These are phyloP conservation scores for Andrena chrysosceles DNA, from an alignment of 2,888 invertebrate genomes.

Conservation along the genomic window DNA sequence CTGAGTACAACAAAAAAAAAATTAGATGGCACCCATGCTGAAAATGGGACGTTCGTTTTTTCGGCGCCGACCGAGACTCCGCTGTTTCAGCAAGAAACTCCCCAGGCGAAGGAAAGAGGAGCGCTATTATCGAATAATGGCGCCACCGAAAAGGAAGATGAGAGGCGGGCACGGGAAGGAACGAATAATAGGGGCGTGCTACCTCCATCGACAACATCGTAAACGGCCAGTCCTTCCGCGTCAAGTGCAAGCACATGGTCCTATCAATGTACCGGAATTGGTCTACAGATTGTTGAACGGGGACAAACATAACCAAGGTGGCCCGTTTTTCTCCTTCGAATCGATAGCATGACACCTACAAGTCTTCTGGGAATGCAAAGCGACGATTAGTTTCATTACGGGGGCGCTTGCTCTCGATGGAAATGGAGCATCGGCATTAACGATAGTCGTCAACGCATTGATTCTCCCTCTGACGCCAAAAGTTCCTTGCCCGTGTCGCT, in stretches of 20 bases:
- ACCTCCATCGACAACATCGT: constrained; percentile 27
- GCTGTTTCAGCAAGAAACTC: constrained; percentile 18
- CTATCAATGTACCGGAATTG: constrained; percentile 52
- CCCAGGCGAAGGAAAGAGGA: neutral
- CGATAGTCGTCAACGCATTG: neutral
- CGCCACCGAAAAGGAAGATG: constrained; percentile 45
- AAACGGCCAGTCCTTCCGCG: constrained; percentile 38
- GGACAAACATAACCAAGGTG: constrained; percentile 61
- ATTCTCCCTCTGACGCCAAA: neutral
- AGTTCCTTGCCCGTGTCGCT: neutral
- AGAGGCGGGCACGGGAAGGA: constrained; percentile 16
- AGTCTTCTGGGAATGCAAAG: neutral
- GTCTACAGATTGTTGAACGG: constrained; percentile 55
- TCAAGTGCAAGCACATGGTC: constrained; percentile 14
- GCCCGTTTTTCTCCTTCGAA: neutral
- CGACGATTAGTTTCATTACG: neutral
- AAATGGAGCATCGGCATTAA: neutral
- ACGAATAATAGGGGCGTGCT: constrained; percentile 11
- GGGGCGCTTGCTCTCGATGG: neutral
- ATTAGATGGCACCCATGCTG: neutral
- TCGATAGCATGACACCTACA: neutral
- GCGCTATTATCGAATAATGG: constrained; percentile 59
- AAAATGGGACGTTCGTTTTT: neutral
- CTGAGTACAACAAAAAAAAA: neutral
- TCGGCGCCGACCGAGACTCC: constrained; percentile 9